Evolutionary conservation across 2,113 vertebrate species (phyloP).

Genomic region (Elephantulus edwardii): DNA sequence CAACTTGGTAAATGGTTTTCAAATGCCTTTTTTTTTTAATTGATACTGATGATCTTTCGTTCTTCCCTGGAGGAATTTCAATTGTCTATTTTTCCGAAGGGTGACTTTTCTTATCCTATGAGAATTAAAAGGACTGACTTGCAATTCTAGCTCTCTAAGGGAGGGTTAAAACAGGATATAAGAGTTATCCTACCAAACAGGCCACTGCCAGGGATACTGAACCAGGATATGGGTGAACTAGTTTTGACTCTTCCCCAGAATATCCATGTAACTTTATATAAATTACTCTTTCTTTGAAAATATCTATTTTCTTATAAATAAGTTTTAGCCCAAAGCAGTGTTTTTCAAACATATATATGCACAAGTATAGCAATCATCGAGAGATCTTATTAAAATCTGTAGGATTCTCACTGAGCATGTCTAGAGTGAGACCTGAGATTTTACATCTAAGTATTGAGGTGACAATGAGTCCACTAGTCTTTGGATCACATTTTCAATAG

Average conservation of each 20-base stretch:
- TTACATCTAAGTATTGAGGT: background rate
- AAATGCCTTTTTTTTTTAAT: constrained; percentile 70
- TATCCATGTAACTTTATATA: background rate
- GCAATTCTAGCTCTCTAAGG: background rate
- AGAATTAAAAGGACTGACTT: constrained; percentile 57
- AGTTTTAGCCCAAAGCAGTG: background rate
- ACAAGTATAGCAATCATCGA: background rate
- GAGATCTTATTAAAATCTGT: background rate
- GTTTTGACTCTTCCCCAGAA: background rate
- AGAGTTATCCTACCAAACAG: background rate
- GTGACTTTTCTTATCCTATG: constrained; percentile 49
- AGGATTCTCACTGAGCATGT: background rate
- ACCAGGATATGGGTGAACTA: background rate
- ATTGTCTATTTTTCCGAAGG: constrained; percentile 58
- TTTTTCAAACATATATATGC: background rate
- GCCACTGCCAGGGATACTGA: background rate
- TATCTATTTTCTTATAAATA: background rate
- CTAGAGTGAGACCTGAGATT: background rate
- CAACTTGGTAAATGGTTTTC: constrained; percentile 72
- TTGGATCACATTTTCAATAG: background rate
- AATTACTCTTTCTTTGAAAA: background rate
- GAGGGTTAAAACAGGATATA: constrained; percentile 20
- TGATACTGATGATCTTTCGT: constrained; percentile 44
- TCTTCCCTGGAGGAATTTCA: constrained; percentile 64
- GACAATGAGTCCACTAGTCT: background rate